These are phyloP conservation scores for Xiphydria camelus DNA, from an alignment of 2,888 invertebrate genomes.

Conservation along the genomic window DNA sequence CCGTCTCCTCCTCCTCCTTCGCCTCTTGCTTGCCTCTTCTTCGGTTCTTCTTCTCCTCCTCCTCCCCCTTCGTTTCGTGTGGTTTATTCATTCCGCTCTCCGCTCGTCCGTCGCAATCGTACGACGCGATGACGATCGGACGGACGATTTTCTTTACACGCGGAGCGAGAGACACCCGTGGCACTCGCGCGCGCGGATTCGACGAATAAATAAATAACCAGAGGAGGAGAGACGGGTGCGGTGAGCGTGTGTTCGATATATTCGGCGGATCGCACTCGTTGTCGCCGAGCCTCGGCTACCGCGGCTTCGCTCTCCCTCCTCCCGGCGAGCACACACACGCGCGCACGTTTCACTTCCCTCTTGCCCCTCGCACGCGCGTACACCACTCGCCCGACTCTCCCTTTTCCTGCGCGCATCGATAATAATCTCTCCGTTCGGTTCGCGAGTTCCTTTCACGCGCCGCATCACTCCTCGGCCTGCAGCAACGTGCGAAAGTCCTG, in stretches of 20 bases:
- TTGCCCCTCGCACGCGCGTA: no score
- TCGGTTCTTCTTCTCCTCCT: not conserved
- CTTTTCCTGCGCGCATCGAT: no score
- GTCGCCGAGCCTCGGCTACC: no score
- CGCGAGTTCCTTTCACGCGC: not conserved
- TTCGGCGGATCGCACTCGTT: not conserved
- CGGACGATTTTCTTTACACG: no score
- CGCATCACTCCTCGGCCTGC: conserved; percentile 51
- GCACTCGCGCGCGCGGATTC: not conserved
- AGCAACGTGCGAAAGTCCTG: conserved; percentile 52
- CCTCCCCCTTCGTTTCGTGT: conserved; percentile 16
- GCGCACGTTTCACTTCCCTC: no score
- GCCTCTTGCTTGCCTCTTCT: conserved; percentile 3
- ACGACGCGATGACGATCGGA: not conserved
- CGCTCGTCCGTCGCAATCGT: conserved; percentile 10
- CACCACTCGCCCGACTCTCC: no score
- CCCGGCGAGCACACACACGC: no score
- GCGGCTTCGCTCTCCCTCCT: no score
- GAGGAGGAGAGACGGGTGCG: not conserved
- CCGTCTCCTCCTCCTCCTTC: conserved; percentile 9
- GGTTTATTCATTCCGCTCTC: conserved; percentile 6
- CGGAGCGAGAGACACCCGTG: not conserved
- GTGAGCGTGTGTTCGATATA: not conserved
- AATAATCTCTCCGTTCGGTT: no score
- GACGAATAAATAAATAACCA: conserved; percentile 6